Conservation (phyloP, 1,140 invertebrate species). For the Halesus radiatus region DNA sequence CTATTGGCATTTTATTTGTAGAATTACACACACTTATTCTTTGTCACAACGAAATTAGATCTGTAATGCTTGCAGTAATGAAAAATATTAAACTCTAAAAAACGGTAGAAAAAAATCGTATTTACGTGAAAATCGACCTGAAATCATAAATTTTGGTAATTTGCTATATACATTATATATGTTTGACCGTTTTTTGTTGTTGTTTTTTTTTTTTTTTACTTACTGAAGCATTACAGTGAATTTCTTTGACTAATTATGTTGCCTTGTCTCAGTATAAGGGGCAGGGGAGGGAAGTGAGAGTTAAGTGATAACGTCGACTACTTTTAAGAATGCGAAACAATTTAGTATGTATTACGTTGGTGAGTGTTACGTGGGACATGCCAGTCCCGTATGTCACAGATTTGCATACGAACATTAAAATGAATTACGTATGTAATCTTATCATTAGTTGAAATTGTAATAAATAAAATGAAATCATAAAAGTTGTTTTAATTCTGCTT, state of each 20-base stretch:
- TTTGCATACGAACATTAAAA: conserved; percentile 33
- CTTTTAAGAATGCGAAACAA: conserved; percentile 36
- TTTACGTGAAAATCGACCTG: no score
- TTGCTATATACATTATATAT: no score
- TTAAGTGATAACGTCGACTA: conserved; percentile 35
- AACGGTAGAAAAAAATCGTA: no score
- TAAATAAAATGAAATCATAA: conserved; percentile 41
- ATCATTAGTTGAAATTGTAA: conserved; percentile 50
- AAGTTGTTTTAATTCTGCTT: conserved; percentile 6
- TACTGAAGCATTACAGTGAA: no score
- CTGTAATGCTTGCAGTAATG: conserved; percentile 1
- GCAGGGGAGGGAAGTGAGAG: conserved; percentile 13
- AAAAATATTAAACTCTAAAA: no score
- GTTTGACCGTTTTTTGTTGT: no score
- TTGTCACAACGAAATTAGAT: not conserved
- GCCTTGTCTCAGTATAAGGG: no score
- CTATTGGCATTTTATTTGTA: conserved; percentile 25
- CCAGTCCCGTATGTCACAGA: conserved; percentile 8
- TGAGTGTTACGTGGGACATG: conserved; percentile 16
- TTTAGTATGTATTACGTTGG: conserved; percentile 44
- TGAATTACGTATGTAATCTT: conserved; percentile 44
- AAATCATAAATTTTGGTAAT: no score
- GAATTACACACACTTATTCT: not conserved
- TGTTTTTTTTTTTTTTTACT: no score
- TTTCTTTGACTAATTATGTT: no score